Evolutionary conservation across 2,888 invertebrate species (phyloP).

Genomic region (Labia minor): DNA sequence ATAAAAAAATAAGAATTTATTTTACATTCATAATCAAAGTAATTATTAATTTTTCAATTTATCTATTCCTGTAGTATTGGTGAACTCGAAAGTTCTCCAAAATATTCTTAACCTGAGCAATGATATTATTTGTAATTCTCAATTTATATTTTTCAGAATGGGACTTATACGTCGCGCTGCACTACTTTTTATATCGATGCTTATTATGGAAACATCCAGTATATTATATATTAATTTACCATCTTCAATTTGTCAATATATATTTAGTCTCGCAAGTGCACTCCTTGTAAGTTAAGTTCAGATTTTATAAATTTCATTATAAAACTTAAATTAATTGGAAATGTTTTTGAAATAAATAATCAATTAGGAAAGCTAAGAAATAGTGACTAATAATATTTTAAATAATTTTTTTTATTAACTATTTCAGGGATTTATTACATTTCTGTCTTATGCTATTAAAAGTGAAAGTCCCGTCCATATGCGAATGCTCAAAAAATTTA

Average conservation of each 20-base stretch:
- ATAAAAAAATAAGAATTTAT: no score
- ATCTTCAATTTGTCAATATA: conserved; percentile 47
- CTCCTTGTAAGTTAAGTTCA: conserved; percentile 48
- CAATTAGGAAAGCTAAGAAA: no score
- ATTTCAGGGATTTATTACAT: conserved; percentile 46
- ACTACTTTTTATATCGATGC: conserved; percentile 46
- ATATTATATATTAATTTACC: conserved; percentile 52
- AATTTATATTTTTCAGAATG: conserved; percentile 40
- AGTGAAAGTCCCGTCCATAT: conserved; percentile 44
- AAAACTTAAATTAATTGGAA: no score
- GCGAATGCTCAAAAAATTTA: conserved; percentile 37
- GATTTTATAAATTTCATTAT: no score
- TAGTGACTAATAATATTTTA: no score
- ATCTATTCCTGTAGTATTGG: no score
- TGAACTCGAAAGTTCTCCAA: no score
- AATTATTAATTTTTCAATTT: no score
- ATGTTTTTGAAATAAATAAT: no score
- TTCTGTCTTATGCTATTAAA: conserved; percentile 48
- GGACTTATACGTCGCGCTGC: conserved; percentile 51
- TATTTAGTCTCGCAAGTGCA: conserved; percentile 46
- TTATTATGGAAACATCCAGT: conserved; percentile 49
- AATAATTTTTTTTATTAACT: conserved; percentile 16
- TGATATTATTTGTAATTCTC: no score
- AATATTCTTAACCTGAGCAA: no score
- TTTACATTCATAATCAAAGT: no score